Evolutionary conservation across 2,888 invertebrate species (phyloP).

Genomic region (Sphaeridia pumilis): DNA sequence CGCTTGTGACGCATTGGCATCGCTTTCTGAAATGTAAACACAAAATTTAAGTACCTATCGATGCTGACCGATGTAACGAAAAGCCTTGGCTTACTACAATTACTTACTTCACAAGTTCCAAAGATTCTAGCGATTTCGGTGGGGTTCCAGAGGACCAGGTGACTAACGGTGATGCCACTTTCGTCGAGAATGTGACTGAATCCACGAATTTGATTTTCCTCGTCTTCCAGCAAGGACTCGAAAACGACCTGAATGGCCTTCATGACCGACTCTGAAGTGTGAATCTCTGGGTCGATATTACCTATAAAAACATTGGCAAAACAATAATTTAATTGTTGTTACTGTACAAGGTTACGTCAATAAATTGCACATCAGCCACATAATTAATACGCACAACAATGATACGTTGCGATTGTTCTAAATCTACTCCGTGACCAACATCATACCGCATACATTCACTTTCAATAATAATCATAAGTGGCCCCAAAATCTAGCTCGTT

Average conservation of each 20-base stretch:
- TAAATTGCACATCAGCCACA: too few species aligned
- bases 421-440: too few species aligned
- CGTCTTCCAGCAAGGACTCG: slow-evolving; percentile 68
- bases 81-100: not conserved
- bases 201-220: slow-evolving; percentile 65
- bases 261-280: slow-evolving; percentile 65
- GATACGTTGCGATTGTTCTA: too few species aligned
- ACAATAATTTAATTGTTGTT: too few species aligned
- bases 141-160: slow-evolving; percentile 62
- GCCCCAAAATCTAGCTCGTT: too few species aligned
- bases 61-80: not conserved
- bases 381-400: too few species aligned
- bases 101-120: slow-evolving; percentile 59
- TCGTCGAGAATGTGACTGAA: slow-evolving; percentile 72
- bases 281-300: slow-evolving; percentile 65
- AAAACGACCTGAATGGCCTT: slow-evolving; percentile 62
- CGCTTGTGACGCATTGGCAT: slow-evolving; percentile 67
- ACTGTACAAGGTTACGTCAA: too few species aligned
- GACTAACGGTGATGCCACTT: slow-evolving; percentile 69
- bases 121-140: slow-evolving; percentile 64
- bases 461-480: too few species aligned
- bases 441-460: too few species aligned
- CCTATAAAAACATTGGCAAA: slow-evolving; percentile 47
- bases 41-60: too few species aligned
- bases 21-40: slow-evolving; percentile 51